phyloP scores from a whole-genome alignment of 2,797 vertebrate species.

The Allobates femoralis region DNA sequence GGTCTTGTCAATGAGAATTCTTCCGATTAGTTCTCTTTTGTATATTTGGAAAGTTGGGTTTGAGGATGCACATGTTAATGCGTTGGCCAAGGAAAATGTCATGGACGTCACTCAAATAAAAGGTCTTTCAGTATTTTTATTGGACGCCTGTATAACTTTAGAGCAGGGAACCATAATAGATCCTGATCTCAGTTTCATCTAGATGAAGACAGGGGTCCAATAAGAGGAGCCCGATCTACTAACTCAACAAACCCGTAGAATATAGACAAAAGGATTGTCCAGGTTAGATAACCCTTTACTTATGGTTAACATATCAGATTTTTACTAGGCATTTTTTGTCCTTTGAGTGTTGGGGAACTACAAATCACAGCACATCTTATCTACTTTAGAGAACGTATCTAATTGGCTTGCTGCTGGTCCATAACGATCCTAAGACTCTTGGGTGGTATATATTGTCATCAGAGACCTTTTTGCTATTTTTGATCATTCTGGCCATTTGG shows the following conservation, averaged over 20 bases:
- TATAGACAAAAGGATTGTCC: not conserved
- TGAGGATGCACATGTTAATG: not conserved
- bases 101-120: not conserved
- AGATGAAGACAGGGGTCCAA: not conserved
- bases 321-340: not conserved
- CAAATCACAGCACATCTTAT: not conserved
- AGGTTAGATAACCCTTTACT: not conserved
- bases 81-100: not conserved
- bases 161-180: not conserved
- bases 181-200: not conserved
- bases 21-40: not conserved
- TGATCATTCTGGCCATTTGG: too few species aligned
- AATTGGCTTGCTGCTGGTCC: not conserved
- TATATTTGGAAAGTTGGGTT: not conserved
- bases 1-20: not conserved
- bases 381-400: not conserved
- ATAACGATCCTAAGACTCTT: too few species aligned
- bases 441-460: too few species aligned
- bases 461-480: too few species aligned
- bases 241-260: not conserved
- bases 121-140: not conserved
- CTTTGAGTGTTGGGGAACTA: not conserved
- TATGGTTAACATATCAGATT: not conserved
- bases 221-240: not conserved
- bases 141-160: not conserved